phyloP scores from a whole-genome alignment of 2,797 vertebrate species.

The Graptemys geographica region DNA sequence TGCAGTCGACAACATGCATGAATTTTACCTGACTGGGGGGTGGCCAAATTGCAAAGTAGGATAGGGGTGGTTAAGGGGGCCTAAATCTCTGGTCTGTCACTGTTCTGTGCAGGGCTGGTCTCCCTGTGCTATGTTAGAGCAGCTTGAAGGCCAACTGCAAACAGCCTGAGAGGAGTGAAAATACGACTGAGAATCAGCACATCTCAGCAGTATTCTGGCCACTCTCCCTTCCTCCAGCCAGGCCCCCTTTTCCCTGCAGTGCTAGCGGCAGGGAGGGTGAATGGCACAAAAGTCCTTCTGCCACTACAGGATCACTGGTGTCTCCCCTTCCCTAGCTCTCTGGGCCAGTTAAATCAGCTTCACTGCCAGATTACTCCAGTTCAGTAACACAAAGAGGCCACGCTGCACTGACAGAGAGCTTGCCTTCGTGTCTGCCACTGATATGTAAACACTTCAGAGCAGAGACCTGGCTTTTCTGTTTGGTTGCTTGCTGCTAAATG shows the following conservation, averaged over 20 bases:
- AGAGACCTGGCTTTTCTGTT: background rate
- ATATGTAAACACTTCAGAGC: background rate
- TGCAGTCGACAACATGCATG: background rate
- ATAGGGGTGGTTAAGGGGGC: background rate
- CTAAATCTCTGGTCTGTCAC: background rate
- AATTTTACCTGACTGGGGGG: background rate
- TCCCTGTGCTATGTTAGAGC: background rate
- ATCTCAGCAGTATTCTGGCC: background rate
- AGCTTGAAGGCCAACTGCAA: background rate
- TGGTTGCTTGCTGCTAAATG: background rate
- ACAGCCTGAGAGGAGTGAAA: background rate
- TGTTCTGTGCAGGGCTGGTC: background rate
- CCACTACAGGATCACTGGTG: rapidly evolving
- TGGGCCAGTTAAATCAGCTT: background rate
- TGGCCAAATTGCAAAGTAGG: background rate
- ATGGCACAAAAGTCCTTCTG: background rate
- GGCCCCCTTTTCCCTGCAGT: background rate
- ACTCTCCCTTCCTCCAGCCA: rapidly evolving
- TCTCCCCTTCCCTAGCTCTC: background rate
- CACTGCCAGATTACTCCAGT: background rate
- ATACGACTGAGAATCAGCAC: background rate
- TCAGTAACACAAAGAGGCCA: background rate
- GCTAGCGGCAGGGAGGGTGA: background rate
- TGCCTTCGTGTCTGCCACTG: background rate
- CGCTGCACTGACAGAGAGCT: background rate